phyloP scores from a whole-genome alignment of 1,140 invertebrate species.

The Drosophila pallidifrons region DNA sequence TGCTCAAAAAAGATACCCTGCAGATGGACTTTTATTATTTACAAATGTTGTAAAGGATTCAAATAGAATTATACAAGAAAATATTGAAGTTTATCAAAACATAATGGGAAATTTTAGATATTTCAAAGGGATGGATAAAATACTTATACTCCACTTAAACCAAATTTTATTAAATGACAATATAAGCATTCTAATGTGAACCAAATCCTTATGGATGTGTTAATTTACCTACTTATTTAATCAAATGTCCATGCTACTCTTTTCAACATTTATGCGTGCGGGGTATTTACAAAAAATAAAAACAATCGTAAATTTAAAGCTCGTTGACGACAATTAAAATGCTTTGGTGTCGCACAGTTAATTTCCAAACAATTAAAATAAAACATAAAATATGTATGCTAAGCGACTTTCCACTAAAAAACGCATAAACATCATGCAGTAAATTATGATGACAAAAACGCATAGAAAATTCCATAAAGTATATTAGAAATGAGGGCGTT shows the following conservation, averaged over 20 bases:
- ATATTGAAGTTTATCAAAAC: too few species aligned
- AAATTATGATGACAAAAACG: conserved; percentile 27
- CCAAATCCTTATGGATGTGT: neutral
- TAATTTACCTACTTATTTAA: neutral
- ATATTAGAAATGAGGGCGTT: conserved; percentile 34
- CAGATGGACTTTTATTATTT: neutral
- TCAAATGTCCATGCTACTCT: neutral
- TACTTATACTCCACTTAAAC: too few species aligned
- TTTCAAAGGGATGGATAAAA: too few species aligned
- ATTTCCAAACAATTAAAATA: conserved; percentile 64
- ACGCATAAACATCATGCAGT: conserved; percentile 31
- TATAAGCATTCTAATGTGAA: too few species aligned
- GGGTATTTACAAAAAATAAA: conserved; percentile 23
- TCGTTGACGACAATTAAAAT: conserved; percentile 64
- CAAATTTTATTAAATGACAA: too few species aligned
- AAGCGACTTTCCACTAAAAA: conserved; percentile 55
- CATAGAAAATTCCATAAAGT: conserved; percentile 59
- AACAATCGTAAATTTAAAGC: conserved; percentile 60
- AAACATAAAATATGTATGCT: conserved; percentile 48
- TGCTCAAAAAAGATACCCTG: conserved; percentile 8
- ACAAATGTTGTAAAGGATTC: neutral
- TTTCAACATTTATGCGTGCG: conserved; percentile 1
- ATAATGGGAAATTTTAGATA: too few species aligned
- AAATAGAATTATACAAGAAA: too few species aligned
- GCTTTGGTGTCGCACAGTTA: conserved; percentile 63